Evolutionary conservation across 1,140 invertebrate genomes (phyloP), one percentile per base, ranked within the genome.

Genomic region (Leptinotarsa defecta): DNA sequence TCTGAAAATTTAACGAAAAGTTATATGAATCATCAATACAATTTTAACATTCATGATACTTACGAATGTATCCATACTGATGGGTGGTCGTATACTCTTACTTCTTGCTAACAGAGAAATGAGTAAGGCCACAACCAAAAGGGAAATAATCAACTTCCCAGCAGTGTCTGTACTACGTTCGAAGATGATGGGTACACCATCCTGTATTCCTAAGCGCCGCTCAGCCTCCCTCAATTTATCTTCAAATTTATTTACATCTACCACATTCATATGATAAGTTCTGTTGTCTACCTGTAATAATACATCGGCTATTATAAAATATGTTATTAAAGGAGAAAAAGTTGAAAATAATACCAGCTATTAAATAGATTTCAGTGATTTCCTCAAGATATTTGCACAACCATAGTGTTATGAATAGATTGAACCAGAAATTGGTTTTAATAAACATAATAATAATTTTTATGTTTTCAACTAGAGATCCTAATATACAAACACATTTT

Each of bases 161-260:
- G 92, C 91, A 13, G 91, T 90, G 80, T 93, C 92, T 24, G 91
- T 89, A 64, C 89, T 91, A 65, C 94, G 86, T 81, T 96, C 93
- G 84, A 97, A 98, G 20, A 92, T 89, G 3, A 98, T 90, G 19
- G 95, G 92, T 13, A 98, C 91, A 74, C 91, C 92, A 84, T 91
- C 88, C 82, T 88, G 89, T 62, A 98, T 93, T n/a, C 94, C 94
- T 64, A 97, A 86, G 73, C 88, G 84, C 83, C 89, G 84, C 87
- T 99, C 96, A 13, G 92, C 92, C 78, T 93, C 91, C 65, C 96
- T 88, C 62, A 98, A 84, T 87, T 96, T 96, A 81, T 94, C 93
- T 86, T 98, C 96, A 86, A 98, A 94, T 77, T 92, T 91, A 57
- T 92, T 90, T 17, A 92, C 90, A 84, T 96, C 92, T 1, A 91